phyloP scores from a whole-genome alignment of 1,140 invertebrate species.

The Chrysopa pallens region DNA sequence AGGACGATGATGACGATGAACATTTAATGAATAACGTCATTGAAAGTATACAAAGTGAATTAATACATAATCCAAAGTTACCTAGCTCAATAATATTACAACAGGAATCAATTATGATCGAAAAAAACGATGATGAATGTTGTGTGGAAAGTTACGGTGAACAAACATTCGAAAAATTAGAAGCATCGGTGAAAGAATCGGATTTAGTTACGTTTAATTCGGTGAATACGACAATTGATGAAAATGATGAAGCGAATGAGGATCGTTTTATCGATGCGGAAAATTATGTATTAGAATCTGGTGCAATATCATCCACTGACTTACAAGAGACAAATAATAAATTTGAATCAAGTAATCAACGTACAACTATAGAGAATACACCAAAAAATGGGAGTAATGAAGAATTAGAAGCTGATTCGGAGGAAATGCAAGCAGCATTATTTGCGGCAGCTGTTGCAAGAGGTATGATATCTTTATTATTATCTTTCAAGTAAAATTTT shows the following conservation, averaged over 20 bases:
- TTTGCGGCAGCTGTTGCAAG: constrained; percentile 13
- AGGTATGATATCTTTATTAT: constrained; percentile 7
- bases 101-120: constrained; percentile 16
- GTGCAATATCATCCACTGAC: constrained; percentile 16
- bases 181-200: constrained; percentile 21
- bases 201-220: constrained; percentile 16
- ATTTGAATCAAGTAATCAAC: background rate
- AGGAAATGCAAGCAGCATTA: constrained; percentile 18
- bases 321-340: background rate
- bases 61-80: constrained; percentile 12
- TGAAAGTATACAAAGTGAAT: background rate
- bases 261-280: constrained; percentile 24
- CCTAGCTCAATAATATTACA: constrained; percentile 20
- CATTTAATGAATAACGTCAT: constrained; percentile 3
- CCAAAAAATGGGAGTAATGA: constrained; percentile 7
- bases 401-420: constrained; percentile 10
- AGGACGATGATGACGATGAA: constrained; percentile 3
- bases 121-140: constrained; percentile 10
- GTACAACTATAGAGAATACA: background rate
- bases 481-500: too few species aligned
- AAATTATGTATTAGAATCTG: constrained; percentile 24
- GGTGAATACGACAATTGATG: constrained; percentile 11
- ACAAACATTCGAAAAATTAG: constrained; percentile 12
- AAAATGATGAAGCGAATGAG: constrained; percentile 21
- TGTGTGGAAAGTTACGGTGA: constrained; percentile 11